Evolutionary conservation across 2,888 invertebrate species (phyloP), one percentile per base, ranked within the genome.

Genomic region (Chrysolina americana): DNA sequence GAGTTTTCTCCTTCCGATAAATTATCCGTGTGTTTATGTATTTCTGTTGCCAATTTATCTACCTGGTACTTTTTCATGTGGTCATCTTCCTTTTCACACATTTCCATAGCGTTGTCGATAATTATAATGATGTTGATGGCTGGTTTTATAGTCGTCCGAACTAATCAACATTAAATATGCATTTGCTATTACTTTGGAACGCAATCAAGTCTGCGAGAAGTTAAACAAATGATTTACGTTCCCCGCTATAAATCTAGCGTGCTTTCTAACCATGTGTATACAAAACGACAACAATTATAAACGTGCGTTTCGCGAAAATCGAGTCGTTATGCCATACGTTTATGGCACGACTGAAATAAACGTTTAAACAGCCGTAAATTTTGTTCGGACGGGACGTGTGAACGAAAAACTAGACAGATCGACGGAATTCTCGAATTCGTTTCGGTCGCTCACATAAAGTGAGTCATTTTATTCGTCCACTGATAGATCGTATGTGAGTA

Each of bases 151-250:
- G 15, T 47, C 47, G 6, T 4, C 47, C 13, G 47, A 47, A 47
- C 47, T 6, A 36, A 36, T 36, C 47, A n/a, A 47, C 15, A 15
- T n/a, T n/a, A n/a, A 47, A 6, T 47, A 17, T n/a, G 19, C 9
- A 50, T 50, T 44, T 15, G 50, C 50, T 15, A 50, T 50, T 50
- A 50, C n/a, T 50, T 50, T 50, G 0, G 19, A 8, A 17, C 4
- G 50, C 50, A 50, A 50, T 50, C 50, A 50, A 50, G 9, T 50
- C 28, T 44, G 11, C 3, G 3, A 63, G 48, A 23, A 36, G 62
- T 62, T 23, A 63, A 47, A 63, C 47, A 62, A 63, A 70, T 48
- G 44, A 70, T 70, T 70, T 70, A 68, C 68, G 59, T n/a, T 15
- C n/a, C n/a, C 1, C 50, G 50, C 19, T 44, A 59, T 56, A 59